Conservation (phyloP, 1,140 invertebrate species). For the Chironomus tepperi region DNA sequence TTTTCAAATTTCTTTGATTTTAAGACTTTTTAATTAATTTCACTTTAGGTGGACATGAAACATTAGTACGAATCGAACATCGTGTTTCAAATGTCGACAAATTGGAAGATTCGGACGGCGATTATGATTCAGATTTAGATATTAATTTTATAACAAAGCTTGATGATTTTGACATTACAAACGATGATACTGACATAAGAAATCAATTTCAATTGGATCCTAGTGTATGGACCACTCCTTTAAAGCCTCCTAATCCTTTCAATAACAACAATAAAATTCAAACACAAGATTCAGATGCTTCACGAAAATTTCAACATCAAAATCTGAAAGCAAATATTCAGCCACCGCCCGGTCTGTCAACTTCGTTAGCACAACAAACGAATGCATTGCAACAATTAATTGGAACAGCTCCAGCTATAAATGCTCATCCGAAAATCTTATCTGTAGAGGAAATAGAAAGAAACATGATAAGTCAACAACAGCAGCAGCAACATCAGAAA, state of each 20-base stretch:
- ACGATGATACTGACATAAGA: constrained; percentile 41
- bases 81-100: background rate
- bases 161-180: constrained; percentile 43
- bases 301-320: background rate
- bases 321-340: constrained; percentile 29
- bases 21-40: background rate
- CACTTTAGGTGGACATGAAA: constrained; percentile 35
- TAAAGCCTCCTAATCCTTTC: constrained; percentile 29
- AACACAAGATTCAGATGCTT: constrained; percentile 16
- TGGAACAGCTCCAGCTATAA: constrained; percentile 25
- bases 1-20: background rate
- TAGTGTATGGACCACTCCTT: constrained; percentile 44
- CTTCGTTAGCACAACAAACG: background rate
- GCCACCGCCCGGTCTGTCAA: constrained; percentile 28
- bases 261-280: background rate
- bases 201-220: constrained; percentile 35
- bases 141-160: constrained; percentile 38
- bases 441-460: constrained; percentile 39
- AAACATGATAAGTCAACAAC: constrained; percentile 37
- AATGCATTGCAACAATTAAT: constrained; percentile 13
- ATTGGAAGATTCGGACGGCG: constrained; percentile 24
- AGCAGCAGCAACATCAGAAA: constrained; percentile 29
- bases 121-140: constrained; percentile 27
- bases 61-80: constrained; percentile 31
- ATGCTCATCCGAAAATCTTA: constrained; percentile 32